Evolutionary conservation across 2,888 invertebrate genomes (phyloP).

Genomic region (Cenopis cana): DNA sequence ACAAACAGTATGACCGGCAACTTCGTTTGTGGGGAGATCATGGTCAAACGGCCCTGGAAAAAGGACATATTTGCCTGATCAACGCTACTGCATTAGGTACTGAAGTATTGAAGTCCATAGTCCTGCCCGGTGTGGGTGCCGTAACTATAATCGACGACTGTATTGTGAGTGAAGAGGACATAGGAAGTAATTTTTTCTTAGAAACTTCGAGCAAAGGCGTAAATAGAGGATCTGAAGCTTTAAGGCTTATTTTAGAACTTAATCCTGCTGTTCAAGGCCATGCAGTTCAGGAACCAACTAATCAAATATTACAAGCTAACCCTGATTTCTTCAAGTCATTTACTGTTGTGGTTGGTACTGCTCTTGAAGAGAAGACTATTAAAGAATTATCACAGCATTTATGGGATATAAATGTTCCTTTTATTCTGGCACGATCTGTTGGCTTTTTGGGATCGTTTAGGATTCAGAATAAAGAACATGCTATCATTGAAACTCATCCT

Average conservation of each 20-base stretch:
- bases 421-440: constrained; percentile 94
- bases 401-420: constrained; percentile 94
- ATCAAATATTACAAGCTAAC: constrained; percentile 93
- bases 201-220: constrained; percentile 92
- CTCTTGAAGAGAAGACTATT: constrained; percentile 91
- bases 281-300: constrained; percentile 95
- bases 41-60: constrained; percentile 95
- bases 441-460: constrained; percentile 97
- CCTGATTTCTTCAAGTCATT: constrained; percentile 95
- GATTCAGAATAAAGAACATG: constrained; percentile 93
- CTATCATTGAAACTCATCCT: constrained; percentile 96
- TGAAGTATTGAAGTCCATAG: constrained; percentile 97
- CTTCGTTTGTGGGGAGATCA: constrained; percentile 99
- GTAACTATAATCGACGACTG: constrained; percentile 97
- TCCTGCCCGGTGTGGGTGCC: constrained; percentile 96
- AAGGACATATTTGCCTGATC: constrained; percentile 95
- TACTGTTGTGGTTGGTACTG: constrained; percentile 93
- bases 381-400: constrained; percentile 90
- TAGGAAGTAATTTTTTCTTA: constrained; percentile 98
- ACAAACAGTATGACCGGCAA: constrained; percentile 92
- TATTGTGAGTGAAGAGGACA: constrained; percentile 94
- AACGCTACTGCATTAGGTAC: constrained; percentile 97
- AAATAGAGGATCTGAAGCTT: constrained; percentile 93
- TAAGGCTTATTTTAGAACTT: constrained; percentile 93
- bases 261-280: constrained; percentile 97